Conservation (phyloP, 35 echinoderm and acorn worm genomes). For the Ophioderma brevispina region DNA sequence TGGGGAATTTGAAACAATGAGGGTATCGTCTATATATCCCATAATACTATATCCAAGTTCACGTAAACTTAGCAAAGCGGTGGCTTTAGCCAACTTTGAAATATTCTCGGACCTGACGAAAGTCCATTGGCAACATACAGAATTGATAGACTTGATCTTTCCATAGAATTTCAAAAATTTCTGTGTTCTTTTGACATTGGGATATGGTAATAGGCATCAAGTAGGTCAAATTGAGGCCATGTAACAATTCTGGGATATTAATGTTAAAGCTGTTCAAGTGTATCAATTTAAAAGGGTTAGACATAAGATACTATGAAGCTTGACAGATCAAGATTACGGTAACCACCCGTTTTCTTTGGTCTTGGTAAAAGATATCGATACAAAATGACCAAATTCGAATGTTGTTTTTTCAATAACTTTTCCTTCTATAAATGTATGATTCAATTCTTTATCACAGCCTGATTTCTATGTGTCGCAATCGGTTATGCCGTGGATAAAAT, state of each 20-base stretch:
- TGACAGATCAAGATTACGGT: slow-evolving; percentile 69
- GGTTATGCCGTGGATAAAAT: slow-evolving; percentile 1
- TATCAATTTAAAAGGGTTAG: slow-evolving; percentile 84
- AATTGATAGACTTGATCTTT: slow-evolving; percentile 43
- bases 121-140: slow-evolving; percentile 60
- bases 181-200: slow-evolving; percentile 43
- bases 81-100: slow-evolving; percentile 78
- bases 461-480: slow-evolving; percentile 6
- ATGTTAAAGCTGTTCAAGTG: slow-evolving; percentile 20
- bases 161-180: slow-evolving; percentile 73
- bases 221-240: slow-evolving; percentile 62
- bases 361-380: no score
- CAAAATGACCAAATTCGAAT: no score
- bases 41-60: slow-evolving; percentile 43
- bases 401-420: no score
- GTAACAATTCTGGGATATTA: slow-evolving; percentile 66
- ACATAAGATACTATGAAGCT: slow-evolving; percentile 57
- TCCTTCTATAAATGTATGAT: no score
- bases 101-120: slow-evolving; percentile 49
- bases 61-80: slow-evolving; percentile 43
- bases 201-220: slow-evolving; percentile 77
- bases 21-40: slow-evolving; percentile 60
- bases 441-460: slow-evolving; percentile 9
- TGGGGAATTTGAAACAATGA: slow-evolving; percentile 19
- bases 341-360: no score